Base-by-base conservation (phyloP, 1,140 invertebrate genomes). In the Bilobella aurantiaca region DNA sequence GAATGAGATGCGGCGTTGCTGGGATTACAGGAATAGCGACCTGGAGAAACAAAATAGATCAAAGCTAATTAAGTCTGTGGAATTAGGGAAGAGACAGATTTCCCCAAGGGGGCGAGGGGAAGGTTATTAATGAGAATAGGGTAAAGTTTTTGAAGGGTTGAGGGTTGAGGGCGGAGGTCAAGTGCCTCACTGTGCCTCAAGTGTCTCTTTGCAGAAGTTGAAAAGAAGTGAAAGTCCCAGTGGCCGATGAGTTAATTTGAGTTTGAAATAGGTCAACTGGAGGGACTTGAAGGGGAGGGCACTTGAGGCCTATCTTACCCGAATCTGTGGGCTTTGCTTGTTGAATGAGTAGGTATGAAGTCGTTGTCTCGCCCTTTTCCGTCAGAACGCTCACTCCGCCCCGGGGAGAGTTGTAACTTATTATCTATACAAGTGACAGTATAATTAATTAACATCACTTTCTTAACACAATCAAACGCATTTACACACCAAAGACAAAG, bases 351-450 rank as follows among this genome's bases (percentile, higher is more conserved):
- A 93, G 81, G 76, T 87, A 89, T 68, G 87, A 90, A 62, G 86
- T 87, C 30, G 89, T 91, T 18, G 84, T 89, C 74, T 88, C 85
- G n/a, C 87, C 86, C 73, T 89, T 88, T 77, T 91, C 89, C 8
- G 88, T 91, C 62, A 90, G 83, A 30, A 91, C 88, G 64, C 83
- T 86, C 25, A 88, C 84, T 29, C 86, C 86, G 34, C 86, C 86
- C 74, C 86, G 79, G 42, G 81, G 80, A 37, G 85, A 87, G 67
- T 87, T 86, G 78, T 87, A 88, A 77, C 83, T 87, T 75, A 88
- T 87, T 77, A 84, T 86, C 86, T 86, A 80, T 56, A 79, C 79
- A 63, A 63, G 49, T 53, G 49, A 53, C 49, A 53, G 49, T 16
- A 3, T 18, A 53, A 53, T 53, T 18, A 53, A 53, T 53, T 12